Percentiles rank a stretch among this genome's conserved stretches.
These are phyloP conservation scores for Cheilosia grossa DNA, from an alignment of 2,888 invertebrate genomes.

Conservation along the genomic window DNA sequence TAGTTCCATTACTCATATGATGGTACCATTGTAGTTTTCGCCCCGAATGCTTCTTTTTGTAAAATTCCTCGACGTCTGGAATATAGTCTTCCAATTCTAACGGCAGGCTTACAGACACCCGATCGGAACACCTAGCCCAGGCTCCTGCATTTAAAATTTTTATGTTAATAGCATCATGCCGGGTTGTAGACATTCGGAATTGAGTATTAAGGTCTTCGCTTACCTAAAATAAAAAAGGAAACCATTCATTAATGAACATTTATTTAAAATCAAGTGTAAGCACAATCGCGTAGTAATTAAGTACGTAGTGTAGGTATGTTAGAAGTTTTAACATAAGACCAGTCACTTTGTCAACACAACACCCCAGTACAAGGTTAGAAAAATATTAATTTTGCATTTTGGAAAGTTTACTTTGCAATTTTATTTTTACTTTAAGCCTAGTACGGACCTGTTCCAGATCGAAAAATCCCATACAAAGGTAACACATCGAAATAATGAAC, in stretches of 20 bases:
- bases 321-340: no score
- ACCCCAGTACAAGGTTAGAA: no score
- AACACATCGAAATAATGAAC: no score
- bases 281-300: not conserved
- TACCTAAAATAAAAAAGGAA: conserved; percentile 78
- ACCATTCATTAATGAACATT: not conserved
- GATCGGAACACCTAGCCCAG: conserved; percentile 97
- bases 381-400: no score
- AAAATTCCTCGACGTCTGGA: conserved; percentile 99
- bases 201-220: conserved; percentile 98
- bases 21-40: conserved; percentile 99
- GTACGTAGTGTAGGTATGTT: no score
- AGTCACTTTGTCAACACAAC: no score
- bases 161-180: conserved; percentile 96
- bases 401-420: no score
- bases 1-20: conserved; percentile 99
- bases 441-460: no score
- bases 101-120: conserved; percentile 97
- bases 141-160: conserved; percentile 99
- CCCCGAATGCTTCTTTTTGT: conserved; percentile 98
- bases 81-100: conserved; percentile 99
- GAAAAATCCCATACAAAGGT: no score
- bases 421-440: no score
- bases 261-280: not conserved
- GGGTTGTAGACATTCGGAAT: conserved; percentile 92